Evolutionary conservation across 2,797 vertebrate genomes (phyloP), one percentile per base, ranked within the genome.

Genomic region (Choloepus didactylus): DNA sequence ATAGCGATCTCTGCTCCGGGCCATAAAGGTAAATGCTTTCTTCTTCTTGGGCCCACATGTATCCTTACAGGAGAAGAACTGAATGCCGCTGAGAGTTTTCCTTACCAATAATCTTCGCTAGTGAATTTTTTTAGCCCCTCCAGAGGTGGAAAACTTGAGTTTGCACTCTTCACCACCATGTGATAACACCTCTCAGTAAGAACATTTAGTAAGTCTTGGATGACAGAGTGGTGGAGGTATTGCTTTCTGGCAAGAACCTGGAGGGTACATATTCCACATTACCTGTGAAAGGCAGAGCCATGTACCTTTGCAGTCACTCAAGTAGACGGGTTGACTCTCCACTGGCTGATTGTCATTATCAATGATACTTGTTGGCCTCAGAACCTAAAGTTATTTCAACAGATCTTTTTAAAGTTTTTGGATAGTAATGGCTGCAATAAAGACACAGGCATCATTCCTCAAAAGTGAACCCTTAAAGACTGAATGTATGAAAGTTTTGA

Each of bases 21-120:
- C 97, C 99, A 98, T 98, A 98, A 99, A 99, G 99, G 99, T 99
- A 99, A 99, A 98, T 51, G 59, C 46, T 62, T 83, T 70, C 84
- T 51, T 80, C 75, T 83, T 92, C 73, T 92, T 2, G 4, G 81
- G 81, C 67, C 76, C 51, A 49, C 14, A 5, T 77, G 9, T 62
- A 38, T 87, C 79, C 64, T 81, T 79, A 54, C 29, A 92, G 88
- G 46, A 77, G 44, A 92, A 67, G 29, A 91, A 60, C 62, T 87
- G 19, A 96, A 56, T 29, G 82, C 56, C 88, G 38, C 72, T 69
- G 29, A 66, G 29, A 67, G 16, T 93, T 94, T 82, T 75, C n/a
- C 73, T 91, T 91, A 38, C 75, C 35, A 41, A 70, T 76, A 92
- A 41, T 94, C 76, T 96, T 96, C 64, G 54, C 82, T 82, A 87